Evolutionary conservation across 2,113 vertebrate genomes (phyloP), one percentile per base, ranked within the genome.

Genomic region (Pluvianellus socialis): DNA sequence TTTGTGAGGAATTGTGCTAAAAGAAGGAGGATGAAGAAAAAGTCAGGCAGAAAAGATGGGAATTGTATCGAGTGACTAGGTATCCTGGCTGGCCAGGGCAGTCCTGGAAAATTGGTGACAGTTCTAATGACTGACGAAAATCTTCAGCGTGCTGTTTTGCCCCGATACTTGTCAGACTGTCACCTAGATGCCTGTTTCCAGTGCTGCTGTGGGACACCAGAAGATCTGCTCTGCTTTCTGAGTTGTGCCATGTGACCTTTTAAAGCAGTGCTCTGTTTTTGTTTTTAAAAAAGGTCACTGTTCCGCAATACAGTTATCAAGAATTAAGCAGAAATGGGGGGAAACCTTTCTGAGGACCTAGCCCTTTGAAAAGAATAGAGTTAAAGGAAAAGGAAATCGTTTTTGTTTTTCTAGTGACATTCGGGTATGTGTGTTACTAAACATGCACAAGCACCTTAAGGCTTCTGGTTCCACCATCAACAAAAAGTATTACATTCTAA

Each of bases 221-320:
- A 63, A 52, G 52, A 47, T 71, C 56, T 75, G 21, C 33, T 83
- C 61, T 91, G 76, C 83, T 94, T 84, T 96, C 70, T 44, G 33
- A 65, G 8, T 83, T 86, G 44, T 42, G 11, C 52, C 56, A 19
- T 28, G 32, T 92, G 79, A 95, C 84, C 76, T 96, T 93, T 94
- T 67, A 89, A 92, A 94, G 65, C 63, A 71, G 21, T 89, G 47
- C 40, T 90, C 70, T 93, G 71, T 15, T 90, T 93, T 94, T 86
- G 45, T 27, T 84, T 88, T 94, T 84, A 67, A 62, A 47, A 92
- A 92, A 92, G 79, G 79, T 92, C 83, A 56, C 55, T 63, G 28
- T 93, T 92, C 68, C 1, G 0, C 71, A 55, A 10, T 58, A 40
- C 38, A 23, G 9, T 82, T 79, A n/a, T 3, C 7, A 0, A 80